These are phyloP conservation scores for Cnemophilus loriae DNA, from an alignment of 2,113 vertebrate genomes.

Conservation along the genomic window DNA sequence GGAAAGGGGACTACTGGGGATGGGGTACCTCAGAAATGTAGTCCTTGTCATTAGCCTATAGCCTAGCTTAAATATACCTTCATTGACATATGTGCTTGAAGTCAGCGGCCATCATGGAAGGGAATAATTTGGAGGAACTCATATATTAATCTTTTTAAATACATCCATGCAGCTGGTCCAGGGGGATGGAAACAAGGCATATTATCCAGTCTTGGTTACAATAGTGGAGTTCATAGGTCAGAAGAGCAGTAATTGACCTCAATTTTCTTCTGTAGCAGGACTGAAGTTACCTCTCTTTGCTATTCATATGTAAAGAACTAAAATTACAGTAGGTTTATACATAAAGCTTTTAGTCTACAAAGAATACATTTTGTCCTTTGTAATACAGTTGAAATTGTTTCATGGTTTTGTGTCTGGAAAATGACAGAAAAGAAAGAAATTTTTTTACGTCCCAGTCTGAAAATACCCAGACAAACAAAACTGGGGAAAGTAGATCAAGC, in stretches of 20 bases:
- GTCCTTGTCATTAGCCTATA: not conserved
- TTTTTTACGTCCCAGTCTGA: not conserved
- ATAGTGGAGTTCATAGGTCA: not conserved
- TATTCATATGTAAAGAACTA: not conserved
- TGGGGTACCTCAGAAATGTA: not conserved
- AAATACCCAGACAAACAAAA: not conserved
- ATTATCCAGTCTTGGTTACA: not conserved
- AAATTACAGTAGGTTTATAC: not conserved
- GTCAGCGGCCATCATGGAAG: not conserved
- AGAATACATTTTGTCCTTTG: not conserved
- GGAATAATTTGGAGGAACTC: not conserved
- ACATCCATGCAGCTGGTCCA: not conserved
- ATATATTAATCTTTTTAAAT: not conserved
- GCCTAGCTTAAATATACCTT: not conserved
- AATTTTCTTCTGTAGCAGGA: not conserved
- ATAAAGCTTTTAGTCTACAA: not conserved
- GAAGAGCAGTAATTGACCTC: not conserved
- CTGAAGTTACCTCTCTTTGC: not conserved
- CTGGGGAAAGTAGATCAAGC: not conserved
- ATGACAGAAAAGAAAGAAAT: not conserved
- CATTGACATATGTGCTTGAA: not conserved
- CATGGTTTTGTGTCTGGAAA: not conserved
- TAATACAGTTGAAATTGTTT: not conserved
- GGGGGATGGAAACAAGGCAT: not conserved
- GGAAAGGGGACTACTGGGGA: not conserved